Base-by-base conservation (phyloP, 2,113 vertebrate genomes). In the Copsychus sechellarum region DNA sequence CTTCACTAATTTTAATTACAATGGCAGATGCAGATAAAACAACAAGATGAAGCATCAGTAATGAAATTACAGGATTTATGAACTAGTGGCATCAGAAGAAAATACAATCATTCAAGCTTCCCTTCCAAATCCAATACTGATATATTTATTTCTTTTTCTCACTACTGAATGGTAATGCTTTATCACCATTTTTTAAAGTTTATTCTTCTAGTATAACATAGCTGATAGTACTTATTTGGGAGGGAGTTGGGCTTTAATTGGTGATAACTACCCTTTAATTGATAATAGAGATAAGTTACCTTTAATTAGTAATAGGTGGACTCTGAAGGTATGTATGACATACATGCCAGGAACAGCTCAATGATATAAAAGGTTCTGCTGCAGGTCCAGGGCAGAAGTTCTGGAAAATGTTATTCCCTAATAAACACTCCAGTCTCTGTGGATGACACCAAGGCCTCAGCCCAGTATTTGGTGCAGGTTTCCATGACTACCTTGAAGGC, bases 401-500 rank as follows among this genome's bases (percentile, higher is more conserved):
- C 29, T 86, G 29, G 58, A 14, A 4, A 50, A 13, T 76, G 34
- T 58, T 47, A 58, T 56, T 90, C 47, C 56, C 64, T 83, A 81
- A 88, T 88, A 76, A 95, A 54, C 47, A 25, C 45, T 88, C 53
- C 21, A 65, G 17, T 65, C 42, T 88, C 67, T 11, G 21, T 54
- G 62, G 62, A 38, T 6, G 9, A 53, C 74, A 86, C 1, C 3
- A 86, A 95, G 50, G 17, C n/a, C 45, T 85, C 61, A 72, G 73
- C 60, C 50, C 91, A 82, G 42, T 42, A 81, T 84, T 81, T 82
- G 45, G 66, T 86, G 33, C 47, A 86, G 62, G 92, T 96, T 96
- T 95, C 93, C 74, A 95, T 96, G 89, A 51, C 87, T 85, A 92
- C 81, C 54, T 54, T 34, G 58, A 73, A 95, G 51, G 74, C 8